These are phyloP conservation scores for Podotricha telesiphe DNA, from an alignment of 2,888 invertebrate genomes.

Conservation along the genomic window DNA sequence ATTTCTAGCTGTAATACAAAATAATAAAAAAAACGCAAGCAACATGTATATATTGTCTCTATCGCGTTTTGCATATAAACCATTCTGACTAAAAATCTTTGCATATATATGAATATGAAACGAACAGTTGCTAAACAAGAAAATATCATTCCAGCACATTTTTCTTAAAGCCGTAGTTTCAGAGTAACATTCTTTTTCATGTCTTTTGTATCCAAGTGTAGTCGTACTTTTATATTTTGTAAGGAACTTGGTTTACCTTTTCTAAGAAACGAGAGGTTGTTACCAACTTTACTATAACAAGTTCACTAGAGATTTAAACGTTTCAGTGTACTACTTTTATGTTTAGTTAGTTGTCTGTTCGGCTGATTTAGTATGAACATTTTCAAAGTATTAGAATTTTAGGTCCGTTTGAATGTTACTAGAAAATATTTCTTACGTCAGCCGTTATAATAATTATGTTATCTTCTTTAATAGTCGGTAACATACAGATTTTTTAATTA, in stretches of 20 bases:
- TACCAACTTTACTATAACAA: constrained; percentile 24
- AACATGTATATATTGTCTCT: not conserved
- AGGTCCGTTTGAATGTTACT: too few relatives aligned
- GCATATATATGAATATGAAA: not conserved
- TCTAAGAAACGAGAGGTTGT: constrained; percentile 19
- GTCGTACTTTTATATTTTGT: constrained; percentile 13
- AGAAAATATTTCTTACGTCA: not conserved
- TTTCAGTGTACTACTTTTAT: not conserved
- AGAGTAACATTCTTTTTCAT: constrained; percentile 15
- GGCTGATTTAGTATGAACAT: not conserved
- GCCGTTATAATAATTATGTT: not conserved
- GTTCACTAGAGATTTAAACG: constrained; percentile 16
- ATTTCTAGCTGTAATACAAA: not conserved
- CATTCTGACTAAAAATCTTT: too few relatives aligned
- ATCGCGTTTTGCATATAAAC: not conserved
- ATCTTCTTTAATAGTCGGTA: not conserved
- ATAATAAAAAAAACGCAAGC: not conserved
- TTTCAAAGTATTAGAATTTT: not conserved
- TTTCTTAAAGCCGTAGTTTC: constrained; percentile 11
- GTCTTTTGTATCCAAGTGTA: constrained; percentile 17
- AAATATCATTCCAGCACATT: not conserved
- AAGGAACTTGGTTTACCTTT: constrained; percentile 18
- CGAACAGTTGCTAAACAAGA: not conserved
- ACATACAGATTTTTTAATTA: too few relatives aligned
- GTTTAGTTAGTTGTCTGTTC: not conserved